These are phyloP conservation scores for Botrylloides violaceus DNA, from an alignment of 23 tunicate species.

Conservation along the genomic window DNA sequence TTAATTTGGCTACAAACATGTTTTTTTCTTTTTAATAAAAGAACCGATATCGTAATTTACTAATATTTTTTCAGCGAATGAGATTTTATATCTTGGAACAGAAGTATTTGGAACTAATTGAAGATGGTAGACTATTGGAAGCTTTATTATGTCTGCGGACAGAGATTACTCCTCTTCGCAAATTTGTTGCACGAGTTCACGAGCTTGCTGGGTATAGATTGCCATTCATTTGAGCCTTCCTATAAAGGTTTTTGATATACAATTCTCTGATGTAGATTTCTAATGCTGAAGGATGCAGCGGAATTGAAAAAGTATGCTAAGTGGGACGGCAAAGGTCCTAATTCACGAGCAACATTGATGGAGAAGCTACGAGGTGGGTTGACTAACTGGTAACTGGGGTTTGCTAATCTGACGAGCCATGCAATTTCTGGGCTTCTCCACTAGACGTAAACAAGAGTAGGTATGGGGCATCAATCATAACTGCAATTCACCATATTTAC, in stretches of 20 bases:
- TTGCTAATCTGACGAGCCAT: too few species aligned
- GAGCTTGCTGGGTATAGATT: conserved; percentile 53
- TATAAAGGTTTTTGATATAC: background rate
- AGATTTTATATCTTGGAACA: conserved; percentile 74
- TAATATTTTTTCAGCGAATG: conserved; percentile 52
- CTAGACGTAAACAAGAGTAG: too few species aligned
- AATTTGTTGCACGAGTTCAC: conserved; percentile 53
- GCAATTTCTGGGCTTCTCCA: too few species aligned
- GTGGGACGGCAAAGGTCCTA: conserved; percentile 92
- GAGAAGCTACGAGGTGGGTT: conserved; percentile 67
- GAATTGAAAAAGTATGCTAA: conserved; percentile 74
- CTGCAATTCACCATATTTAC: too few species aligned
- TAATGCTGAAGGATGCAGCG: conserved; percentile 66
- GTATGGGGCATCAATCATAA: too few species aligned
- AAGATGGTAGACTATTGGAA: conserved; percentile 66
- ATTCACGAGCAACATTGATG: conserved; percentile 64
- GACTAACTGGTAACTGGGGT: too few species aligned
- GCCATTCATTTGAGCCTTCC: background rate
- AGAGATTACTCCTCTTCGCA: conserved; percentile 60
- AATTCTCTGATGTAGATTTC: conserved; percentile 30
- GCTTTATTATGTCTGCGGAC: conserved; percentile 67
- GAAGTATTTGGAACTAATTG: conserved; percentile 81
- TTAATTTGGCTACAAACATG: too few species aligned
- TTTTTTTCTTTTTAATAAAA: too few species aligned
- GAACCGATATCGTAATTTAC: too few species aligned